Evolutionary conservation across 92 coral and sea anemone genomes (phyloP).

Genomic region (Epizoanthus fatuus): DNA sequence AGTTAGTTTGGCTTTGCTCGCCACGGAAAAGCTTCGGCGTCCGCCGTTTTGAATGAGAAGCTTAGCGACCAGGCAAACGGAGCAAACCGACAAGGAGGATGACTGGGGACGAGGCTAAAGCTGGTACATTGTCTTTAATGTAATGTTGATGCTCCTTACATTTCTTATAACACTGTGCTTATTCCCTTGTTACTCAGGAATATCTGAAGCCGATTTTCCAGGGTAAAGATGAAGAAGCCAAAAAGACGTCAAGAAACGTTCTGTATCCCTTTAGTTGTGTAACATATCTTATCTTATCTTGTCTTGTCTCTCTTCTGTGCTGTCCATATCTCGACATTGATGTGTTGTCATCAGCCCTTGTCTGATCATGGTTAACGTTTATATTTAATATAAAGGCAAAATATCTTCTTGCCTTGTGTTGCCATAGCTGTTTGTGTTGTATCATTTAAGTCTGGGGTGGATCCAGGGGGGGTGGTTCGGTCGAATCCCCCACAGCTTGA

Average conservation of each 20-base stretch:
- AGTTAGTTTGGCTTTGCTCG: no score
- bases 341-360: background rate
- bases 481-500: no score
- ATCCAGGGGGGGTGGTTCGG: no score
- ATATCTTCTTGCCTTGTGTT: background rate
- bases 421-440: no score
- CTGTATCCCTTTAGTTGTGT: constrained; percentile 81
- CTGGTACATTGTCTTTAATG: no score
- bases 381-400: background rate
- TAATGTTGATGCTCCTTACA: background rate
- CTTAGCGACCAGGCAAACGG: no score
- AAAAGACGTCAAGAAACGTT: constrained; percentile 86
- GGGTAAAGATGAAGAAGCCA: constrained; percentile 71
- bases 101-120: no score
- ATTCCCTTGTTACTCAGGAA: constrained; percentile 69
- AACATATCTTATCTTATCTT: background rate
- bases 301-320: background rate
- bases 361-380: no score
- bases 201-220: constrained; percentile 96
- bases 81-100: no score
- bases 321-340: background rate
- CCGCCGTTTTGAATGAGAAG: no score
- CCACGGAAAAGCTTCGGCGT: no score
- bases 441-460: no score
- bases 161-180: background rate